These are phyloP conservation scores for Blennius ocellaris DNA, from an alignment of 2,113 vertebrate species.

Conservation along the genomic window DNA sequence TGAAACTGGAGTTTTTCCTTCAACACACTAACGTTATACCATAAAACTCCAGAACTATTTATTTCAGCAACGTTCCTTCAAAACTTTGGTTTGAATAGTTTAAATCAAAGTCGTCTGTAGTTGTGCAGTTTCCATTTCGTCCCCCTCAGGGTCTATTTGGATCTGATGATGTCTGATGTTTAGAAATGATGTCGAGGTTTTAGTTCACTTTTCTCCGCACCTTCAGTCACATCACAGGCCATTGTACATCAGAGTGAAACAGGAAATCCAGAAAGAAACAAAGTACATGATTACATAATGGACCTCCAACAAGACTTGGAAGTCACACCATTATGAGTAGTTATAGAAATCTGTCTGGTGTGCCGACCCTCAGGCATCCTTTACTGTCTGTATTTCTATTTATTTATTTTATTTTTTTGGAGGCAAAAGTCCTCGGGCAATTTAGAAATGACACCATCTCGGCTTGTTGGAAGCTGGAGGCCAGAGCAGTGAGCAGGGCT, in stretches of 20 bases:
- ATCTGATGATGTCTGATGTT: constrained; percentile 40
- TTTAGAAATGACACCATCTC: constrained; percentile 36
- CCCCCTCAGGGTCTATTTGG: not conserved
- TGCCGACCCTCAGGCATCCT: constrained; percentile 20
- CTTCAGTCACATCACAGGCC: constrained; percentile 21
- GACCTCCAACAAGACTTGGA: constrained; percentile 33
- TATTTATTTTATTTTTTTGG: constrained; percentile 5
- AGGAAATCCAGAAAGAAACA: constrained; percentile 25
- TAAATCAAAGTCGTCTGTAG: constrained; percentile 21
- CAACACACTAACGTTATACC: not conserved
- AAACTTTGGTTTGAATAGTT: not conserved
- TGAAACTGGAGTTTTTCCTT: not conserved
- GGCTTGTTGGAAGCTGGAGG: constrained; percentile 15
- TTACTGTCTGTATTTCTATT: constrained; percentile 19
- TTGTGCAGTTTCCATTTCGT: constrained; percentile 1
- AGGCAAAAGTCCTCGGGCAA: constrained; percentile 45
- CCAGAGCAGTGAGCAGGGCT: constrained; percentile 20
- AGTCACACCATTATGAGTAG: constrained; percentile 25
- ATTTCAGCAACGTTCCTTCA: not conserved
- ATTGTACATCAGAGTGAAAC: not conserved
- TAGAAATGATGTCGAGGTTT: constrained; percentile 16
- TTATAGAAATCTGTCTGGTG: constrained; percentile 14
- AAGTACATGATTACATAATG: constrained; percentile 37
- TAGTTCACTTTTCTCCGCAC: constrained; percentile 30
- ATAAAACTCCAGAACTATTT: not conserved